Base-by-base conservation (phyloP, 2,888 invertebrate species). In the Leptura quadrifasciata region DNA sequence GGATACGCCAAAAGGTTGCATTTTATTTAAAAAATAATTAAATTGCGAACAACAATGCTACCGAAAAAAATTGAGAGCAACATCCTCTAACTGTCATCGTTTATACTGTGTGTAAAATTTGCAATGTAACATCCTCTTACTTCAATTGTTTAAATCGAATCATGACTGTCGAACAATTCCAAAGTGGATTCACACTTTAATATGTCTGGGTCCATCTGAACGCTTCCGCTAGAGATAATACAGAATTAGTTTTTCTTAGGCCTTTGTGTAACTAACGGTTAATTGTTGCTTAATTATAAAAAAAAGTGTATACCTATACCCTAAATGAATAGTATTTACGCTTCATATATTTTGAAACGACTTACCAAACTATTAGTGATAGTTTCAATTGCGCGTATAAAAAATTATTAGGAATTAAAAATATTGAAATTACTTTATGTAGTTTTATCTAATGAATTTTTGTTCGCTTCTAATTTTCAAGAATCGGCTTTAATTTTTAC, bases 111-210 rank as follows among this genome's bases (percentile, higher is more conserved):
- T 39, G 27, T 17, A 3, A 61, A 63, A 63, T 39, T 12, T 63
- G 63, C 63, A 63, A 2, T 18, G 63, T 63, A 63, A 63, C 21
- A 21, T 63, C 63, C 61, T 24, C 21, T 31, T 63, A 5, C 20
- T 63, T 39, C 24, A 39, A 27, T 39, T 63, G 35, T 35, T 63
- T 47, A 20, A 39, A 63, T 63, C 35, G 63, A 63, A 63, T 20
- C 39, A 35, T 35, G 20, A 20, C 10, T 21, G 39, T 39, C 20
- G 39, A 39, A 63, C 21, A 63, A 63, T 63, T 47, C 21, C 20
- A 39, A 39, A 63, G 12, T 63, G 63, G 39, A 63, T 63, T 63
- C 63, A 63, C 63, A 63, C 39, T 39, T 63, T 63, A 63, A 63
- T 39, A 10, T 39, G 21, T 20, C 63, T 63, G 15, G 39, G 3